phyloP scores from a whole-genome alignment of 2,797 vertebrate genomes.

The Botia almorhae region DNA sequence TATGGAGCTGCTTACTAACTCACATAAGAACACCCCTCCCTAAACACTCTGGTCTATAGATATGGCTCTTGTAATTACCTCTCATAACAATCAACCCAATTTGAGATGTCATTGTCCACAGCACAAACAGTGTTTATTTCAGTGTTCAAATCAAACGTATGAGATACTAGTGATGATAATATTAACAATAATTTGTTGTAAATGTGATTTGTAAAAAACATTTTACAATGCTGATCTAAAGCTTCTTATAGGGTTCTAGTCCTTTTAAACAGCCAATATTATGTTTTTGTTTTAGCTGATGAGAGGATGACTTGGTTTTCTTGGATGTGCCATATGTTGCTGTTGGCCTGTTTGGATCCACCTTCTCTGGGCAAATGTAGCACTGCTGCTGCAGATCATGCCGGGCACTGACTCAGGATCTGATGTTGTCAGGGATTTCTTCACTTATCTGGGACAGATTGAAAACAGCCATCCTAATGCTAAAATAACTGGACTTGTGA shows the following conservation, averaged over 20 bases:
- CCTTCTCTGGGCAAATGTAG: conserved; percentile 40
- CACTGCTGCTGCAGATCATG: conserved; percentile 33
- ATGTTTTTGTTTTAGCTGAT: conserved; percentile 37
- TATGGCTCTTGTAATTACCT: too few relatives aligned
- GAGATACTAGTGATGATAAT: too few relatives aligned
- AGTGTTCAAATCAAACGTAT: too few relatives aligned
- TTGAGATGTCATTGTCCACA: too few relatives aligned
- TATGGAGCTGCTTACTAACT: too few relatives aligned
- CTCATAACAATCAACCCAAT: too few relatives aligned
- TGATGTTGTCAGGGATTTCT: conserved; percentile 50
- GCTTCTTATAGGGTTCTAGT: neutral
- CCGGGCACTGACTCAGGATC: conserved; percentile 45
- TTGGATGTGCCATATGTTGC: conserved; percentile 47
- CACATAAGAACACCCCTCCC: too few relatives aligned
- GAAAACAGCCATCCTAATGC: conserved; percentile 19
- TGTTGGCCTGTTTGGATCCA: conserved; percentile 37
- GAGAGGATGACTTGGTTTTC: conserved; percentile 25
- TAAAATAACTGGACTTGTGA: conserved; percentile 11
- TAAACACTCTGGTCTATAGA: too few relatives aligned
- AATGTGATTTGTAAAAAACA: too few relatives aligned
- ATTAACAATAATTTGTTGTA: too few relatives aligned
- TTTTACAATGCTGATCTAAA: too few relatives aligned
- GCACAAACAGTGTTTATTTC: too few relatives aligned
- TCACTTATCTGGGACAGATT: conserved; percentile 43
- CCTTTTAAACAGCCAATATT: conserved; percentile 4